Percentiles rank a stretch among this genome's conserved stretches.
Conservation (phyloP, 2,797 vertebrate species). For the Labeo calbasu region DNA sequence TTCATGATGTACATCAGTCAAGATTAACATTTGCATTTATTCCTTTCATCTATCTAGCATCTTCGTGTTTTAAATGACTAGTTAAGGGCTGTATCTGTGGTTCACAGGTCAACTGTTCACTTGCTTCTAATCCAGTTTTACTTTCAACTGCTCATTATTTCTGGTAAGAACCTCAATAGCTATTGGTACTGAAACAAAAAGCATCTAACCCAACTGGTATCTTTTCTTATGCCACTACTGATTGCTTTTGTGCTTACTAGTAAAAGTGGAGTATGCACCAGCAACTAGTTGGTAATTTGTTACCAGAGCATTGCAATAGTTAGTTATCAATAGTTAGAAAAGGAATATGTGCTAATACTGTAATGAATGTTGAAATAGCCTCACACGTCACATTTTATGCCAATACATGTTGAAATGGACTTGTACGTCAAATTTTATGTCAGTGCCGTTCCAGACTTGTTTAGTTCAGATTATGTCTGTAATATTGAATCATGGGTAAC, state of each 20-base stretch:
- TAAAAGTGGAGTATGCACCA: background rate
- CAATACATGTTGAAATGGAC: background rate
- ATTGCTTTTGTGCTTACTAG: background rate
- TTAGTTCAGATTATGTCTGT: background rate
- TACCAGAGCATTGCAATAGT: background rate
- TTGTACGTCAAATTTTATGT: background rate
- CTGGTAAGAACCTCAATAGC: background rate
- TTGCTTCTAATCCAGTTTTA: background rate
- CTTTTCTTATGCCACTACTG: background rate
- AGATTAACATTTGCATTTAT: background rate
- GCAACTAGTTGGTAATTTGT: background rate
- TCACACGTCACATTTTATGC: background rate
- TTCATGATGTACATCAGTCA: background rate
- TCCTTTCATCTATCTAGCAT: background rate
- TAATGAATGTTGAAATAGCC: background rate
- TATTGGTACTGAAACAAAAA: too few relatives aligned
- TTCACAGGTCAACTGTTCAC: background rate
- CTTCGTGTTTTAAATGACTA: background rate
- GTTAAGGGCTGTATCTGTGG: background rate
- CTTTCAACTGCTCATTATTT: background rate
- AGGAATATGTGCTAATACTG: background rate
- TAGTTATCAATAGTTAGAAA: background rate
- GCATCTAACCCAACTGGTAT: background rate
- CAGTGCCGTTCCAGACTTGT: conserved; percentile 21
- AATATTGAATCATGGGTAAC: background rate